Evolutionary conservation across 2,797 vertebrate species (phyloP), one percentile per base, ranked within the genome.

Genomic region (Falco biarmicus): DNA sequence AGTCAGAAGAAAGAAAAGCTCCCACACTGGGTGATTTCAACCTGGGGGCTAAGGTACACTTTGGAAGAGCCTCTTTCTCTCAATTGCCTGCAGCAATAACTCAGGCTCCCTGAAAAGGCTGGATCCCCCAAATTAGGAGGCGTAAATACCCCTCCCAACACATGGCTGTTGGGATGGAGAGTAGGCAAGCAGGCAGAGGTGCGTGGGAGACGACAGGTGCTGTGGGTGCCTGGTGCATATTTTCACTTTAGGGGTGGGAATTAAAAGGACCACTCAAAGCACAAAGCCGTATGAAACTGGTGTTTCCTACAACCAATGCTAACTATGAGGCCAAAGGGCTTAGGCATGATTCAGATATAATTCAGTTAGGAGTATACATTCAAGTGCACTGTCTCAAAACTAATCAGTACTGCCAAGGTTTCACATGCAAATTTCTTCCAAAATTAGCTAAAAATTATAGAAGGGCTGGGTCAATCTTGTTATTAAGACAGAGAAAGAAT

Each of bases 401-500:
- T 53, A 88, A 31, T 43, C 59, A 2, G 1, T 48, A 56, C 41
- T 64, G 29, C 61, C 45, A 47, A 63, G n/a, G 37, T 68, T 50
- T 84, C 5, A 8, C 61, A 75, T 31, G 51, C 8, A 54, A 56
- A 64, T 51, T 84, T 74, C 50, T 87, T 65, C 76, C 29, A 73
- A 64, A 76, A 54, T 50, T 78, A 74, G 26, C 37, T 73, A 65
- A 43, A 80, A 95, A 66, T 83, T 64, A 69, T 13, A 25, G 48
- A 87, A 91, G 34, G 66, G 66, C 32, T 59, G 10, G 16, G 53
- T 63, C 92, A 73, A 77, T 66, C 63, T 74, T 82, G n/a, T 64
- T 76, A 65, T 73, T 89, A 88, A 91, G 45, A 78, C 34, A 94
- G 74, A 92, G 91, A 93, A 96, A 96, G 81, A 97, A 89, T 56